Evolutionary conservation across 23 tunicate genomes (phyloP), one percentile per base, ranked within the genome.

Genomic region (Phallusia fumigata): DNA sequence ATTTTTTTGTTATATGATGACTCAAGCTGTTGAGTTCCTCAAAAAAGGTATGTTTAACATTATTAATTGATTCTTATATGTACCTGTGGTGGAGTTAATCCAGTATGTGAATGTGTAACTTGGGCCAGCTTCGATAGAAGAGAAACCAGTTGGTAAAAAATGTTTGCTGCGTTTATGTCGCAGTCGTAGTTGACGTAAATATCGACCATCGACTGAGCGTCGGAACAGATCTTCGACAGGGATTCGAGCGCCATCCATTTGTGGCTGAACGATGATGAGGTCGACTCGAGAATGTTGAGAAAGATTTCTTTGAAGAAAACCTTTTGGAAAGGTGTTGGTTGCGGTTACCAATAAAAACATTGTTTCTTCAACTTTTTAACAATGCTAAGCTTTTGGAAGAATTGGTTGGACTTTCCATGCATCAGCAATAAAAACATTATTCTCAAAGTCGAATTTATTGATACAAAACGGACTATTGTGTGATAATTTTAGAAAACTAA

Each of bases 221-320:
- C 96, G 31, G 91, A 74, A 73, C 94, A 94, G 31, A 94, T 94
- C 53, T 83, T 87, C 34, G 79, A 80, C 53, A 92, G 36, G 2
- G 89, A 76, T 33, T 95, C 96, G 49, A 95, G 89, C 0, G 88
- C 90, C 85, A 87, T 87, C 88, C 85, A 81, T 65, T 90, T 96
- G 50, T 91, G 96, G 13, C 79, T 80, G 72, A 88, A 91, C 5
- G 99, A 90, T 0, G 93, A 83, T 34, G 93, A 87, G 19, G 88
- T 26, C 33, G 96, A 86, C 73, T 96, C 99, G 19, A 96, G 76
- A 40, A 96, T 96, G 80, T 82, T 90, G 65, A 96, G 86, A 65
- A 96, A 91, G 51, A 96, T 96, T 72, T 96, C 99, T 52, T 96
- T 96, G 88, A 96, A 96, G 81, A 96, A 96, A 28, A 96, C 99